These are phyloP conservation scores for Pterocles orientalis DNA, from an alignment of 2,113 vertebrate species.

Conservation along the genomic window DNA sequence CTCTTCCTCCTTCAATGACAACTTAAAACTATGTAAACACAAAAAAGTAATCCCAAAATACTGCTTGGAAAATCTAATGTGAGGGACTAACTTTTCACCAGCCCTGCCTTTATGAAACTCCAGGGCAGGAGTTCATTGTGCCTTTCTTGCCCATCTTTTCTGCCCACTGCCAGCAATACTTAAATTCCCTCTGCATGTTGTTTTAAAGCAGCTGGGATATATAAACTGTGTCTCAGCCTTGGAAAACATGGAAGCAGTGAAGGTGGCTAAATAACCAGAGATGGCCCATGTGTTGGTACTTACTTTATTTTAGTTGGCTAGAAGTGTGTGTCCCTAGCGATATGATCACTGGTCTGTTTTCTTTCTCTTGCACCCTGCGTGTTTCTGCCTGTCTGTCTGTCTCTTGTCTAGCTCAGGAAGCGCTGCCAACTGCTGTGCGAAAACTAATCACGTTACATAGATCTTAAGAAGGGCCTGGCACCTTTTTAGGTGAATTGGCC, in stretches of 20 bases:
- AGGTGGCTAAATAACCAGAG: not conserved
- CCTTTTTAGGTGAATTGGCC: not conserved
- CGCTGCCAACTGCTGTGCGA: not conserved
- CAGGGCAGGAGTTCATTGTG: not conserved
- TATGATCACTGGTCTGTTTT: conserved; percentile 53
- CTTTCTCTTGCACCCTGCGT: conserved; percentile 70
- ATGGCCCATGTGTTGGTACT: not conserved
- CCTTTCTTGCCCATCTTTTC: not conserved
- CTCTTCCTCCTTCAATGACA: not conserved
- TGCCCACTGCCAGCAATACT: not conserved
- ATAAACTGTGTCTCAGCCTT: not conserved
- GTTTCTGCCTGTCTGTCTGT: conserved; percentile 24
- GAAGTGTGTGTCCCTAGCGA: not conserved
- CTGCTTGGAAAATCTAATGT: not conserved
- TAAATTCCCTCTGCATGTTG: not conserved
- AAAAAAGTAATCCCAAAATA: not conserved
- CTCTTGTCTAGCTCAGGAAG: conserved; percentile 17
- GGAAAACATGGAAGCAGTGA: not conserved
- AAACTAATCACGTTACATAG: not conserved
- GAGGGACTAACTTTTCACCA: not conserved
- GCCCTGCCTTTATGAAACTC: not conserved
- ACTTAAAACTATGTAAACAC: not conserved
- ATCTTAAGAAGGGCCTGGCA: not conserved
- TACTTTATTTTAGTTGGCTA: not conserved
- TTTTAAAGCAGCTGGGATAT: not conserved